phyloP scores from a whole-genome alignment of 2,797 vertebrate genomes.

The Halcyon chelicuti region DNA sequence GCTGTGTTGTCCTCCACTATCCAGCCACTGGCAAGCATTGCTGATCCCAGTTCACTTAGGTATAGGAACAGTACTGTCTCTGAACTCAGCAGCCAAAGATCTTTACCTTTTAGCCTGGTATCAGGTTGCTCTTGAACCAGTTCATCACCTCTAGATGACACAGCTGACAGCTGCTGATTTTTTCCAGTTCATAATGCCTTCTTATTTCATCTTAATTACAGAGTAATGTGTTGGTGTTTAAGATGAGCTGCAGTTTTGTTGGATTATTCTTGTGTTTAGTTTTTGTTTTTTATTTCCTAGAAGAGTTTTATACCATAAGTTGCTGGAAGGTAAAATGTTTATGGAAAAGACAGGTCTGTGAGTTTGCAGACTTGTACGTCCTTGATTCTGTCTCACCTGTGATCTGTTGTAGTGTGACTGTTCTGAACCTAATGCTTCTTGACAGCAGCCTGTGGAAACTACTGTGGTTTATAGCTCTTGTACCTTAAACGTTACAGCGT shows the following conservation, averaged over 20 bases:
- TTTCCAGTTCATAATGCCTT: not conserved
- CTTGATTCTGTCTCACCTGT: not conserved
- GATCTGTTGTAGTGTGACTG: not conserved
- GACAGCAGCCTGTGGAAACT: not conserved
- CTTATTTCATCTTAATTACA: not conserved
- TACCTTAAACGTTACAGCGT: rapidly evolving
- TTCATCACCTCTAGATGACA: not conserved
- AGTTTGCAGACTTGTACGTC: not conserved
- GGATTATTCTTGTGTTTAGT: not conserved
- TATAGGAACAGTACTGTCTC: not conserved
- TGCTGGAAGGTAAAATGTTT: not conserved
- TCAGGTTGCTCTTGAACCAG: not conserved
- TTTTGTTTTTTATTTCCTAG: not conserved
- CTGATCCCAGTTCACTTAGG: not conserved
- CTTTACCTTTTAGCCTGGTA: not conserved
- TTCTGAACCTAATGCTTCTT: not conserved
- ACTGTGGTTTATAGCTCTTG: not conserved
- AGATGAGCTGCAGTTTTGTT: not conserved
- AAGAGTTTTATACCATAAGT: not conserved
- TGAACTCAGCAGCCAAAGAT: not conserved
- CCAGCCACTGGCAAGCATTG: not conserved
- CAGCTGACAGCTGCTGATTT: not conserved
- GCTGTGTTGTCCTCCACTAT: not conserved
- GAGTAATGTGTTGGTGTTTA: not conserved
- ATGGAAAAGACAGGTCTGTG: not conserved